Conservation (phyloP, 2,888 invertebrate species). For the Tryphoninae sp. region DNA sequence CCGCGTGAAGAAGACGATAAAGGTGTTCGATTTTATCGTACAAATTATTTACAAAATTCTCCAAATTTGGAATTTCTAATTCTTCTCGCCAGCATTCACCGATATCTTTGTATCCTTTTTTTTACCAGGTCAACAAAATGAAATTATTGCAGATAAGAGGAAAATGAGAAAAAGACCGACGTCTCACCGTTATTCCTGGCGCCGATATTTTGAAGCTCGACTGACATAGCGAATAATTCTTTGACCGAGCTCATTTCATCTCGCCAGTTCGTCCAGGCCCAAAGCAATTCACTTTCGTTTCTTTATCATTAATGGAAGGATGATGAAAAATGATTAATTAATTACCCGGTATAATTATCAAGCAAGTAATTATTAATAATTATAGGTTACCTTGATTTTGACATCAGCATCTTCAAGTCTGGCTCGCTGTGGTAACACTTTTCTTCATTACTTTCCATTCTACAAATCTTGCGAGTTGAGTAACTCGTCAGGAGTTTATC, state of each 20-base stretch:
- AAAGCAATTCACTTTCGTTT: constrained; percentile 82
- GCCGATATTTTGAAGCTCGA: constrained; percentile 85
- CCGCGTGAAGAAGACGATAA: constrained; percentile 88
- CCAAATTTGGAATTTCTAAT: constrained; percentile 84
- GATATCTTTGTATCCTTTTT: constrained; percentile 85
- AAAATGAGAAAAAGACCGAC: constrained; percentile 6
- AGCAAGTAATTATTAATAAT: too few relatives aligned
- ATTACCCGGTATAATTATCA: not conserved
- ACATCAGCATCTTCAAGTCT: constrained; percentile 85
- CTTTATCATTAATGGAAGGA: constrained; percentile 62
- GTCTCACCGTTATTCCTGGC: constrained; percentile 85
- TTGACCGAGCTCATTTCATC: constrained; percentile 85
- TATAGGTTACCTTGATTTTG: constrained; percentile 67
- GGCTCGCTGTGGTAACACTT: constrained; percentile 85
- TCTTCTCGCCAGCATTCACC: constrained; percentile 87
- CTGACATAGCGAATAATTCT: constrained; percentile 83
- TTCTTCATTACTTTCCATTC: constrained; percentile 63
- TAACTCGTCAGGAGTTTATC: constrained; percentile 85
- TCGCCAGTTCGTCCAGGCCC: constrained; percentile 88
- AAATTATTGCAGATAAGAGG: constrained; percentile 20
- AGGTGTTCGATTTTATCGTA: constrained; percentile 85
- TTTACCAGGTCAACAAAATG: constrained; percentile 9
- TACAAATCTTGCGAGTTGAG: constrained; percentile 82
- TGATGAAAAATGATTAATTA: not conserved
- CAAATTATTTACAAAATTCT: constrained; percentile 82